Base-by-base conservation (phyloP, 2,113 vertebrate species). In the Athene cunicularia region DNA sequence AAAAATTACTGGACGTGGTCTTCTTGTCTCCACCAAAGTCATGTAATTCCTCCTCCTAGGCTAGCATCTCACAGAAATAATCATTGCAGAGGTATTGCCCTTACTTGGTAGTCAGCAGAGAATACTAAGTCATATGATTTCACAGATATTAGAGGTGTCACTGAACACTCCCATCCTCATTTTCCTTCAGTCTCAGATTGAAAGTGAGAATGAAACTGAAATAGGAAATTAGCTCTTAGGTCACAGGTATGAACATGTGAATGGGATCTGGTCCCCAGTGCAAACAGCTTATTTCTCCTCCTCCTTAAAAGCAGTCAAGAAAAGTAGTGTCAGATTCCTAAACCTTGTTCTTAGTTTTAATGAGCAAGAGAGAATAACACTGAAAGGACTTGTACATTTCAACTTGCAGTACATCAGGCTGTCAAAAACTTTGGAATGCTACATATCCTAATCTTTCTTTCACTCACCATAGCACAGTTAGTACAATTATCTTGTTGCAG, bases 381-480 rank as follows among this genome's bases (percentile, higher is more conserved):
- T 76, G 95, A 96, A 97, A 91, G 90, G 81, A 96, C 93, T 96
- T 96, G 87, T 87, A 93, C 80, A 41, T 96, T 97, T 97, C 91
- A 97, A 97, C 92, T 71, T 90, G 95, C 95, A 98, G 96, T 98
- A 95, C 73, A 98, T 97, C 97, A 98, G 94, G 33, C 86, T 98
- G 97, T 98, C 97, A 98, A 95, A 97, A 97, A 93, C 93, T 96
- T 63, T 94, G 95, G 91, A 97, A 96, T 95, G 80, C 88, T 97
- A 95, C 93, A 86, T 68, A 87, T 71, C 85, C 95, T 97, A 95
- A 97, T 98, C 79, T 97, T 93, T 96, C 96, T 97, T 90, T 72
- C 91, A 96, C 84, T 97, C 95, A 91, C 95, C 55, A 41, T 95
- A 96, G 94, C 77, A 93, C 85, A 96, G 97, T 81, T 72, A 94